Conservation (phyloP, 2,113 vertebrate species). For the Halcyon senegalensis region DNA sequence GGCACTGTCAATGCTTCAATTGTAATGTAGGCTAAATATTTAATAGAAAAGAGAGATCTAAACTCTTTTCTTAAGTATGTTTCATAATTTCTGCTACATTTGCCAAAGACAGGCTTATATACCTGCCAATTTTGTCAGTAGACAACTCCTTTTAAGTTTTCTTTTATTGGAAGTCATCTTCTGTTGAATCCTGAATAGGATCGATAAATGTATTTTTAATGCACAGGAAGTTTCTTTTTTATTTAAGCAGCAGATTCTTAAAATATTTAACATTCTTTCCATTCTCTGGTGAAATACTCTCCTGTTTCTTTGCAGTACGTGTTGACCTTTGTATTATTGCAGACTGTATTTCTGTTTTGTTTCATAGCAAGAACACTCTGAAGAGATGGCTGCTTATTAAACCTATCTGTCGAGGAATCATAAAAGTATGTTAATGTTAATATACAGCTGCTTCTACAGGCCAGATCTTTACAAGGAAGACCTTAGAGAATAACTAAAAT, state of each 20-base stretch:
- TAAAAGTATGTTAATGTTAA: background rate
- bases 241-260: slow-evolving; percentile 47
- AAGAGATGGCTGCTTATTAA: slow-evolving; percentile 38
- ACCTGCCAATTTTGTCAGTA: background rate
- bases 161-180: background rate
- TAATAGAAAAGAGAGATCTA: background rate
- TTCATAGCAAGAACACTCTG: background rate
- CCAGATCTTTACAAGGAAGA: background rate
- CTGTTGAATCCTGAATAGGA: slow-evolving; percentile 19
- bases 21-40: background rate
- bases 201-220: slow-evolving; percentile 49
- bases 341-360: slow-evolving; percentile 8
- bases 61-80: background rate
- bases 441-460: background rate
- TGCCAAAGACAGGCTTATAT: background rate
- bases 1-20: background rate
- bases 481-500: background rate
- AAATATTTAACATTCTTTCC: slow-evolving; percentile 54
- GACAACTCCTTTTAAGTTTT: background rate
- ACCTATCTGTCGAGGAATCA: background rate
- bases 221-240: background rate
- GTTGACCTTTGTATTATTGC: slow-evolving; percentile 36
- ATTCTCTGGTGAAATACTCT: background rate
- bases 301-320: background rate
- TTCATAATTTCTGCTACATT: background rate